Base-by-base conservation (phyloP, 1,140 invertebrate genomes). In the Pararge aegeria region DNA sequence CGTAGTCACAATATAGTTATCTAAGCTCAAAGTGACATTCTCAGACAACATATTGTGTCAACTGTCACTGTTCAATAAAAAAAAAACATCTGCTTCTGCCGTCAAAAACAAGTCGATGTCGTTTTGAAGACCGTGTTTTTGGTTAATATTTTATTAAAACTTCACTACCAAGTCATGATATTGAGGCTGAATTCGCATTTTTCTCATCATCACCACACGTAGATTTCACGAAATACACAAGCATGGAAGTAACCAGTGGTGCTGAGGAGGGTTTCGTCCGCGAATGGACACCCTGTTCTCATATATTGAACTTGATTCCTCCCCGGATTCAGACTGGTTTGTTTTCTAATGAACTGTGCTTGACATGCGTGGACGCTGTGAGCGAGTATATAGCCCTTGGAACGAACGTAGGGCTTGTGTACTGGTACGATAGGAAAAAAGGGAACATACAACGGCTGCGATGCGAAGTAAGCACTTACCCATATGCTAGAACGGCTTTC, bases 291-390 rank as follows among this genome's bases (percentile, higher is more conserved):
- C 95, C 95, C 5, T 91, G 96, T 65, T 94, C 93, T n/a, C 91
- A 93, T 72, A 90, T 97, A 49, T 90, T 97, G 19, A 93, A 94
- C 66, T 92, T 94, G 71, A 95, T 98, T 73, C 96, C 97, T 21
- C 88, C 93, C 6, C 94, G 94, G 76, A 92, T 94, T 42, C 95
- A 96, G 81, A 94, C 92, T 72, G 96, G 96, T 1, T 78, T 98
- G 65, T 95, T 96, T 88, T 93, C 92, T 50, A 92, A 94, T 76
- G 94, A 96, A 80, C 90, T 98, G 15, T 94, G 93, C 73, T 91
- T 97, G 38, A 97, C 96, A 6, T 97, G 96, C 77, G 91, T 98
- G n/a, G 95, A 96, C 90, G 94, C 93, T 12, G 90, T 95, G 16
- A 90, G 93, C 9, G 94, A 96, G 68, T 97, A 94, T 80, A 93